Percentiles rank a stretch among this genome's conserved stretches.
Evolutionary conservation across 2,888 invertebrate species (phyloP).

Genomic region (Lasioglossum lativentre): DNA sequence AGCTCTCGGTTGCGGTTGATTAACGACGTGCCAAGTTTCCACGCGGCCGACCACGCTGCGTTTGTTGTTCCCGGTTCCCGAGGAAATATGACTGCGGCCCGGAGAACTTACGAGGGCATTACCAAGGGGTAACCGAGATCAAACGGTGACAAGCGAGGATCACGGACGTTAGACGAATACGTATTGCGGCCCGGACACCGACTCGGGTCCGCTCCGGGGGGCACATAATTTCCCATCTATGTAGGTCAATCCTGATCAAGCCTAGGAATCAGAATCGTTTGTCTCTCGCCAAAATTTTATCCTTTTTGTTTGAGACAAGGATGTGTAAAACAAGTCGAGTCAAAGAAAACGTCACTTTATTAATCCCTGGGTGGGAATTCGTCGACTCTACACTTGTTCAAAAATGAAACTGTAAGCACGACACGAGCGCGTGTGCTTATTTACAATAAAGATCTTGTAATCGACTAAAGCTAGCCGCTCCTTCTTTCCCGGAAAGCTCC

Average conservation of each 20-base stretch:
- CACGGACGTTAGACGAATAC: conserved; percentile 36
- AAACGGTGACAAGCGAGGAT: conserved; percentile 50
- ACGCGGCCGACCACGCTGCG: background rate
- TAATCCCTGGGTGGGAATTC: too few species aligned
- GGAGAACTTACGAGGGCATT: conserved; percentile 50
- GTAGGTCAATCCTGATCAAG: conserved; percentile 57
- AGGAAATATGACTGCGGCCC: conserved; percentile 48
- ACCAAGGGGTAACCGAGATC: conserved; percentile 59
- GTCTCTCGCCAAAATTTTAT: background rate
- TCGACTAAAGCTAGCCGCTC: too few species aligned
- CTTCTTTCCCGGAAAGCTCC: too few species aligned
- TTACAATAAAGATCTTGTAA: too few species aligned
- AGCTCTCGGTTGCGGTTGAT: conserved; percentile 23
- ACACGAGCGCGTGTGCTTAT: too few species aligned
- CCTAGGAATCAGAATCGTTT: background rate
- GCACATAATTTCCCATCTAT: conserved; percentile 62
- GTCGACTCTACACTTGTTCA: too few species aligned
- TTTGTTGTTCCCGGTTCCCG: background rate
- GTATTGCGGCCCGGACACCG: background rate
- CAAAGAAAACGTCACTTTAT: too few species aligned
- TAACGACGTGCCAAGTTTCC: conserved; percentile 22
- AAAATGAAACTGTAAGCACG: too few species aligned
- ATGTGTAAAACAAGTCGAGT: too few species aligned
- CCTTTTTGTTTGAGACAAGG: too few species aligned
- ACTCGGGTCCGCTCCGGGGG: background rate